These are phyloP conservation scores for Marisa cornuarietis DNA, from an alignment of 1,140 invertebrate genomes.

Conservation along the genomic window DNA sequence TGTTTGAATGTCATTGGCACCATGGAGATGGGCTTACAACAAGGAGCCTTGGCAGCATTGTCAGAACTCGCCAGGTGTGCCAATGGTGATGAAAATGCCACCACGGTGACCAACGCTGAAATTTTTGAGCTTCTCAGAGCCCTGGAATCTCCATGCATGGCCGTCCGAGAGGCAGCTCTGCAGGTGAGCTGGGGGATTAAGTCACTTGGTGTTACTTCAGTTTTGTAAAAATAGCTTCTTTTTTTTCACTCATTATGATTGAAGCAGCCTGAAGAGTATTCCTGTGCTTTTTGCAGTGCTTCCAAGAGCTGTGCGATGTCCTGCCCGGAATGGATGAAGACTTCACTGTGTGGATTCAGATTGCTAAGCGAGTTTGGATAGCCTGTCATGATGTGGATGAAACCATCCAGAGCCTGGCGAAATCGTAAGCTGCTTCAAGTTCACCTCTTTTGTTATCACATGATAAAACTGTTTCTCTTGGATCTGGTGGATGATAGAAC, in stretches of 20 bases:
- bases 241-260: not conserved
- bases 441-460: no score
- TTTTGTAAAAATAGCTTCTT: not conserved
- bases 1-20: slow-evolving; percentile 82
- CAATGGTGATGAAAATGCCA: slow-evolving; percentile 72
- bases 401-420: slow-evolving; percentile 56
- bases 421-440: slow-evolving; percentile 50
- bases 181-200: slow-evolving; percentile 63
- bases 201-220: not conserved
- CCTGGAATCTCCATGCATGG: slow-evolving; percentile 75
- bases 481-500: no score
- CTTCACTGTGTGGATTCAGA: slow-evolving; percentile 71
- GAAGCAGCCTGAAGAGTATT: not conserved
- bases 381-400: slow-evolving; percentile 61
- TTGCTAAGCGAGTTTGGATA: slow-evolving; percentile 69
- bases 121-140: slow-evolving; percentile 80
- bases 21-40: slow-evolving; percentile 77
- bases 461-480: no score
- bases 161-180: slow-evolving; percentile 84
- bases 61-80: slow-evolving; percentile 80
- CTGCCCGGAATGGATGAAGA: slow-evolving; percentile 73
- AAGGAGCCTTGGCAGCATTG: slow-evolving; percentile 79
- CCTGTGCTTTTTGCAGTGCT: slow-evolving; percentile 67
- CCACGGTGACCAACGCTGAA: slow-evolving; percentile 75
- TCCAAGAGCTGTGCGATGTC: slow-evolving; percentile 74